Base-by-base conservation (phyloP, 2,797 vertebrate species). In the Sebastes oblongus region DNA sequence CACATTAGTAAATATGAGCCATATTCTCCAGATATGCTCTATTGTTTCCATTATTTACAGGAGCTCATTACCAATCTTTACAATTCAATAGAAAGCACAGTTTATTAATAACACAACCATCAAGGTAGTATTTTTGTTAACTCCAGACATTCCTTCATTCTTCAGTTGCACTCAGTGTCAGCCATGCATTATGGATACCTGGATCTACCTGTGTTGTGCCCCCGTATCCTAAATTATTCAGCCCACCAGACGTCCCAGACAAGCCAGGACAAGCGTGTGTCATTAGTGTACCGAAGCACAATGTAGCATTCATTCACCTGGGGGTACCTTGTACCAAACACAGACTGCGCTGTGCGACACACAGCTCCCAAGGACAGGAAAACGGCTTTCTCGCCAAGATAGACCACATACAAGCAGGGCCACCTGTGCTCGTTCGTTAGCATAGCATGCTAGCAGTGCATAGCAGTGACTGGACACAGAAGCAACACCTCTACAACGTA, bases 151-250 rank as follows among this genome's bases (percentile, higher is more conserved):
- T 22, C 42, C 59, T 42, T 64, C 65, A 67, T 86, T 90, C 54
- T 84, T 87, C 66, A 83, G 58, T 77, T 76, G 76, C 81, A 68
- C 82, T 79, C 87, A 78, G 78, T 85, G 83, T 82, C 4, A 1
- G 66, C 66, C 86, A 91, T 95, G 88, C 88, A 94, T 94, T 87
- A 93, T 90, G 56, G 4, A 94, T 75, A 81, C 39, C 66, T 27
- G 56, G 69, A 69, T 90, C 82, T 77, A 92, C 91, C 89, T 84
- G 81, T n/a, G 82, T 81, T 60, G 22, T 64, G 67, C 64, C 64
- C 61, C 61, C 0, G 2, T 58, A 10, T 24, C 55, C 75, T 94
- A 27, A 95, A 95, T 94, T 85, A 95, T 95, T 93, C 82, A 95
- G 78, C 80, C 76, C 70, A 60, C 73, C 88, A 93, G 89, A 88